These are phyloP conservation scores for Gallirallus australis DNA, from an alignment of 2,797 vertebrate genomes.

Conservation along the genomic window DNA sequence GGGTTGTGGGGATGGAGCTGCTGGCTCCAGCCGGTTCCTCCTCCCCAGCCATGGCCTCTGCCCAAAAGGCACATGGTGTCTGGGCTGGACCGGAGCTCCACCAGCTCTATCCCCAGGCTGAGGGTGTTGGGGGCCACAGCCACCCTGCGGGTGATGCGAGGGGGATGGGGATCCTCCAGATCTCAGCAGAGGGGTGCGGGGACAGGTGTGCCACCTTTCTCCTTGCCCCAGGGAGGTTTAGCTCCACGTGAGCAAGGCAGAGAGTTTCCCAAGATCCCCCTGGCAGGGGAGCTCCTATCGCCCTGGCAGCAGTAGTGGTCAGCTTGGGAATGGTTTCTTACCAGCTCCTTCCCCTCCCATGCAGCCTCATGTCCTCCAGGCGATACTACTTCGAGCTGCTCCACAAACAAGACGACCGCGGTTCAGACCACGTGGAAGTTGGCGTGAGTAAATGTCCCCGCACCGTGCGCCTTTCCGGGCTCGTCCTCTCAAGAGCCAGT, in stretches of 20 bases:
- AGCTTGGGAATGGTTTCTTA: not conserved
- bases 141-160: not conserved
- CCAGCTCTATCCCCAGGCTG: fast-evolving
- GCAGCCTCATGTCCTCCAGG: slow-evolving; percentile 81
- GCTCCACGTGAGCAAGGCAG: fast-evolving
- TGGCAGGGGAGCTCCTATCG: not conserved
- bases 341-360: not conserved
- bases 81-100: not conserved
- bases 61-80: fast-evolving
- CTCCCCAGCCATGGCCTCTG: fast-evolving
- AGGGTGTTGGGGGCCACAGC: not conserved
- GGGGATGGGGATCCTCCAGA: fast-evolving
- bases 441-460: slow-evolving; percentile 84
- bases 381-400: slow-evolving; percentile 98
- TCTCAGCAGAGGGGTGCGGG: not conserved
- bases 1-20: fast-evolving
- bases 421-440: slow-evolving; percentile 97
- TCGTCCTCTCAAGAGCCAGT: not conserved
- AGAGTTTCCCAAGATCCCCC: not conserved
- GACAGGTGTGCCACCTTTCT: not conserved
- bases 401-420: slow-evolving; percentile 96
- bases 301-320: not conserved
- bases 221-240: not conserved
- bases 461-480: not conserved
- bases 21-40: not conserved